These are phyloP conservation scores for Sarcoramphus papa DNA, from an alignment of 2,797 vertebrate genomes.

Conservation along the genomic window DNA sequence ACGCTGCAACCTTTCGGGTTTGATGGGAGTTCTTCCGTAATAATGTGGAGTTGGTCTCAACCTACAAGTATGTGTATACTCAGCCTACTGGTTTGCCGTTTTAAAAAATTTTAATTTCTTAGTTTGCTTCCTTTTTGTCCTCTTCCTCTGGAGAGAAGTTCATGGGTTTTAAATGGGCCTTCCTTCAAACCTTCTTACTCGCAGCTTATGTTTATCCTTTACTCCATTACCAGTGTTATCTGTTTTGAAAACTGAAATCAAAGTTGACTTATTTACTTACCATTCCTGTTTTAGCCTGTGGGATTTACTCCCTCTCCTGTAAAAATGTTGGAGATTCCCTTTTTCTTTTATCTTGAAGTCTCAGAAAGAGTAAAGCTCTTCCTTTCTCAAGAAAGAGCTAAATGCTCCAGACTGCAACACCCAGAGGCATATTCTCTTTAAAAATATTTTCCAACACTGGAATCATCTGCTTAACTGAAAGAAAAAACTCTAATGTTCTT, in stretches of 20 bases:
- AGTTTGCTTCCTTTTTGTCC: not conserved
- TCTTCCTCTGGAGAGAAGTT: not conserved
- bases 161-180: not conserved
- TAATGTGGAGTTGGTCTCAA: not conserved
- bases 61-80: not conserved
- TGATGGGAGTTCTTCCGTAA: not conserved
- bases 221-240: not conserved
- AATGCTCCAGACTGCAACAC: not conserved
- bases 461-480: not conserved
- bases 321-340: not conserved
- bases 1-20: accelerated
- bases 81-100: not conserved
- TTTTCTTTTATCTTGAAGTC: not conserved
- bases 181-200: not conserved
- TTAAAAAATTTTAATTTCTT: not conserved
- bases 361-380: not conserved
- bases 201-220: not conserved
- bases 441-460: not conserved
- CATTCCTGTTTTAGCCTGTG: not conserved
- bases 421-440: not conserved
- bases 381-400: not conserved
- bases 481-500: not conserved
- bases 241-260: not conserved
- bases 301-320: not conserved
- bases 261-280: not conserved